Percentiles rank a stretch among this genome's conserved stretches.
These are phyloP conservation scores for Podabrus alpinus DNA, from an alignment of 2,888 invertebrate genomes.

Conservation along the genomic window DNA sequence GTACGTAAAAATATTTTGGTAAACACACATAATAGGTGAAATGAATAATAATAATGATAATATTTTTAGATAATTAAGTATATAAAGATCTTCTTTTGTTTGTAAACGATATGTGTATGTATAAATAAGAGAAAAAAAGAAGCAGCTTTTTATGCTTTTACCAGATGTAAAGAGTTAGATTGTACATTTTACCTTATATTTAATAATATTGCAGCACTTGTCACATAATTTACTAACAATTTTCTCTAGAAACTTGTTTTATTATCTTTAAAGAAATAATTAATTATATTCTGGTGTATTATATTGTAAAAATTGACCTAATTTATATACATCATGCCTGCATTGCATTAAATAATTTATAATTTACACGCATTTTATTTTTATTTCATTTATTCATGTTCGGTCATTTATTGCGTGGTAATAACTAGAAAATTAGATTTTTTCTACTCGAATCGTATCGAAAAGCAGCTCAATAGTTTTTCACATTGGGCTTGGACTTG, in stretches of 20 bases:
- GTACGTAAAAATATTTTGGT: slow-evolving; percentile 35
- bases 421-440: no score
- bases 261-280: slow-evolving; percentile 13
- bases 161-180: slow-evolving; percentile 36
- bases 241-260: slow-evolving; percentile 23
- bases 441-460: no score
- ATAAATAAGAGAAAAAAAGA: slow-evolving; percentile 39
- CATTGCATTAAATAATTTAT: slow-evolving; percentile 47
- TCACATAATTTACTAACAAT: slow-evolving; percentile 23
- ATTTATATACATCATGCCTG: slow-evolving; percentile 52
- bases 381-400: no score
- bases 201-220: slow-evolving; percentile 33
- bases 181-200: slow-evolving; percentile 33
- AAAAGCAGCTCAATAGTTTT: no score
- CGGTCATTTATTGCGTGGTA: no score
- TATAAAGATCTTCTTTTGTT: slow-evolving; percentile 42
- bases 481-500: no score
- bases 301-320: slow-evolving; percentile 53
- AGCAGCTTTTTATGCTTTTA: slow-evolving; percentile 44
- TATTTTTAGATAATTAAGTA: slow-evolving; percentile 33
- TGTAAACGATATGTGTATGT: slow-evolving; percentile 43
- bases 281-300: slow-evolving; percentile 42
- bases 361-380: slow-evolving; percentile 8
- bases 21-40: slow-evolving; percentile 31
- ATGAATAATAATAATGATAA: slow-evolving; percentile 37